Base-by-base conservation (phyloP, 1,140 invertebrate genomes). In the Hyles euphorbiae region DNA sequence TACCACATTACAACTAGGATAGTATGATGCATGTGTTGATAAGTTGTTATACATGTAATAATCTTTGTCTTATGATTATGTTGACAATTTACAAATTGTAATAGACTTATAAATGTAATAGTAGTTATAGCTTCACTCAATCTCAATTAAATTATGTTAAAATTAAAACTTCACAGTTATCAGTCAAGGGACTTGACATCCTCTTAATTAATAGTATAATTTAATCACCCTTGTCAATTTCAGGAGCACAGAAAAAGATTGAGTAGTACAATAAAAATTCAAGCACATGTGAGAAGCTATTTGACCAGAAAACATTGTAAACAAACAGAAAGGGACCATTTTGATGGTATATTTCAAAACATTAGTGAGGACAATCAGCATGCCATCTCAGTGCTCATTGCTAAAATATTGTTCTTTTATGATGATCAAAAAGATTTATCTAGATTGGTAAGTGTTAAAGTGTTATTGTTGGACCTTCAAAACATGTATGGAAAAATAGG, bases 211-310 rank as follows among this genome's bases (percentile, higher is more conserved):
- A 48, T 3, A n/a, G 5, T n/a, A 10, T 11, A 47, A 47, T 22
- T 8, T 11, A 9, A 45, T 43, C 47, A 51, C 3, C 5, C 48
- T 56, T 36, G 61, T 40, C 6, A 5, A 46, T 76, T 76, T 5
- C 72, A 96, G 91, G 91, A 95, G 81, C 91, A 94, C 67, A 89
- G 96, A 68, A 85, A 91, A 76, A 90, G 91, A 75, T 79, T 93
- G 67, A 91, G 92, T 58, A 94, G 94, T 76, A 91, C 94, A 34
- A 87, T 94, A 68, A 94, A 93, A 82, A 94, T 97, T 56, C 95
- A 97, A 79, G 93, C 95, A 2, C 93, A 92, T 81, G 92, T 94
- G n/a, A 90, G 96, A 63, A 94, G 96, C 63, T 96, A 93, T 69
- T 81, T 94, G 10, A 90, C 90, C 12, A 91, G 96, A 48, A 93